phyloP scores from a whole-genome alignment of 1,140 invertebrate species.

The Chironomus striatipennis region DNA sequence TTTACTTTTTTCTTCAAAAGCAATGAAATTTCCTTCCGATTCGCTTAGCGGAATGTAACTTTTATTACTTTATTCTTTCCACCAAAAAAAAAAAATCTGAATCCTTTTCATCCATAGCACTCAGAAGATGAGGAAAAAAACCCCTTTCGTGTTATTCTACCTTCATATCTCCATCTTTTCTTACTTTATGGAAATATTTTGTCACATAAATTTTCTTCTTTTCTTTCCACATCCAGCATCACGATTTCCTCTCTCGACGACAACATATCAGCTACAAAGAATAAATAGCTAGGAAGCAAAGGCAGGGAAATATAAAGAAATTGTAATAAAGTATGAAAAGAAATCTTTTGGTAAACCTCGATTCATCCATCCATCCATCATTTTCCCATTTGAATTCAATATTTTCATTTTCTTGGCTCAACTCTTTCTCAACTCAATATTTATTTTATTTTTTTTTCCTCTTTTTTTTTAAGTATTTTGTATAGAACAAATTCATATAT shows the following conservation, averaged over 20 bases:
- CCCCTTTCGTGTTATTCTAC: background rate
- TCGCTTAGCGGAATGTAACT: constrained; percentile 14
- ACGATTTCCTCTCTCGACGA: background rate
- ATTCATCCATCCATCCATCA: constrained; percentile 14
- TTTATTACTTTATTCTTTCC: constrained; percentile 9
- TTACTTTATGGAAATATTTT: background rate
- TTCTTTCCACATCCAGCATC: background rate
- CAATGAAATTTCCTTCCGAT: constrained; percentile 18
- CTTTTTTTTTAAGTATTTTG: background rate
- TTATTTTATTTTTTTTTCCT: background rate
- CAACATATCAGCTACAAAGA: too few species aligned
- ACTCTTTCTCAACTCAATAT: too few species aligned
- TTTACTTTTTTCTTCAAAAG: background rate
- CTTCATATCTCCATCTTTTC: background rate
- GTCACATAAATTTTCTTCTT: background rate
- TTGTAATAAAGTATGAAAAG: background rate
- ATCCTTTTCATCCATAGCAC: background rate
- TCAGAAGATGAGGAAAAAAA: background rate
- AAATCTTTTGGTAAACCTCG: background rate
- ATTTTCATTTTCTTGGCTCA: background rate
- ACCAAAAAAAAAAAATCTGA: background rate
- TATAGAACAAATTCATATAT: background rate
- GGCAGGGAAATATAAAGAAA: background rate
- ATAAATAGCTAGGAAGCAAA: background rate
- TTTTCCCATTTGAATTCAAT: constrained; percentile 16